Percentiles rank a stretch among this genome's conserved stretches.
These are phyloP conservation scores for Rafetus swinhoei DNA, from an alignment of 2,113 vertebrate species.

Conservation along the genomic window DNA sequence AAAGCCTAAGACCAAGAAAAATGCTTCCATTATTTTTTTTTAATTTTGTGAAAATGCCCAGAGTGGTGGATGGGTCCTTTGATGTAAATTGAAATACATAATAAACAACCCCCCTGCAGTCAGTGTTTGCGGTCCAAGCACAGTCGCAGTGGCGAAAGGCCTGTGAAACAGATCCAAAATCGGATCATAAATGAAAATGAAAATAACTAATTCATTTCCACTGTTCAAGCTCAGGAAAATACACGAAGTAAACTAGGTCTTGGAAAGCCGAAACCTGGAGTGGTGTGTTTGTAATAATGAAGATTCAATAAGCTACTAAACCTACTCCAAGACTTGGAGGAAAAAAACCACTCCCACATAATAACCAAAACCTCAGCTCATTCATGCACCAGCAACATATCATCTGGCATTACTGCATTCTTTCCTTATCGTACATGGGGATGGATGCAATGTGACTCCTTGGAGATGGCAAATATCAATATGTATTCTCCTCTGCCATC, in stretches of 20 bases:
- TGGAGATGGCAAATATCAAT: not conserved
- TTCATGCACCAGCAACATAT: not conserved
- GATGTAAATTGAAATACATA: not conserved
- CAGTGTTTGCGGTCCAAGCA: not conserved
- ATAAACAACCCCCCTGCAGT: not conserved
- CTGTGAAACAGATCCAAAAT: not conserved
- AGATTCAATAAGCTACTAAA: not conserved
- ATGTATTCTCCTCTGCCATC: not conserved
- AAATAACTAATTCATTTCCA: not conserved
- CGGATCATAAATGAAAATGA: not conserved
- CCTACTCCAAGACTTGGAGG: not conserved
- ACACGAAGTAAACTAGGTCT: not conserved
- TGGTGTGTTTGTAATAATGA: not conserved
- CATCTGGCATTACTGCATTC: not conserved
- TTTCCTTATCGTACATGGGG: not conserved
- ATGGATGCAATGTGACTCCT: not conserved
- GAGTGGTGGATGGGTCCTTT: not conserved
- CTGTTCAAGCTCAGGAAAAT: not conserved
- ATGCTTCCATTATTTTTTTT: not conserved
- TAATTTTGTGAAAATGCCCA: not conserved
- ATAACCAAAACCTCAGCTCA: not conserved
- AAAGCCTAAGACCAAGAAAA: not conserved
- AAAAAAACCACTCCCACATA: not conserved
- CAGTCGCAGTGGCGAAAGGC: not conserved
- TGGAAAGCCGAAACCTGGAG: not conserved